phyloP scores from a whole-genome alignment of 1,140 invertebrate genomes.

The Papilio xuthus region DNA sequence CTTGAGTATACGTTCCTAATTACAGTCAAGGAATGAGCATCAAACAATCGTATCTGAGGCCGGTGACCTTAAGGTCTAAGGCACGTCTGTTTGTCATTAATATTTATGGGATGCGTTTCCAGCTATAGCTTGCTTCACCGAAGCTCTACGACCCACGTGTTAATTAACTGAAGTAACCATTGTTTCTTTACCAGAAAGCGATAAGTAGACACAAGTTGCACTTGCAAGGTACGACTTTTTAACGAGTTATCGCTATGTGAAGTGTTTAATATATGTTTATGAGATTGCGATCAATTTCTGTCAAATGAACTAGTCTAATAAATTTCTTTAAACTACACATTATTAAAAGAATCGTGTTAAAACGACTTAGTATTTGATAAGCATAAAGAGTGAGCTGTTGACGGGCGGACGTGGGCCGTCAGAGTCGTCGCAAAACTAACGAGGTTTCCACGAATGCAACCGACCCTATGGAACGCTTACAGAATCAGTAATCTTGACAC shows the following conservation, averaged over 20 bases:
- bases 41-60: slow-evolving; percentile 73
- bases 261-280: background rate
- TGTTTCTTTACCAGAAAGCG: slow-evolving; percentile 17
- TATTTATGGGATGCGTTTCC: slow-evolving; percentile 69
- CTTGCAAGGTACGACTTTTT: slow-evolving; percentile 8
- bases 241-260: background rate
- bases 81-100: slow-evolving; percentile 68
- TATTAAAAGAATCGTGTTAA: slow-evolving; percentile 38
- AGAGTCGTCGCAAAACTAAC: slow-evolving; percentile 59
- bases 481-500: slow-evolving; percentile 66
- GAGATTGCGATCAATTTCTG: background rate
- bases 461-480: slow-evolving; percentile 57
- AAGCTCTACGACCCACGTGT: slow-evolving; percentile 53
- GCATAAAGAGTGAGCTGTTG: slow-evolving; percentile 45
- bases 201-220: background rate
- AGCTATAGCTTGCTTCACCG: slow-evolving; percentile 63
- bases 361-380: slow-evolving; percentile 28
- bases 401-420: slow-evolving; percentile 52
- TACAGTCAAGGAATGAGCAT: slow-evolving; percentile 67
- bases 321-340: background rate
- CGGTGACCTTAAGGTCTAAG: slow-evolving; percentile 65
- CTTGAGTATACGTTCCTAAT: slow-evolving; percentile 65
- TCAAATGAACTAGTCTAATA: too few species aligned
- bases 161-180: slow-evolving; percentile 47
- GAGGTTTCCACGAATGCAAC: slow-evolving; percentile 59